These are phyloP conservation scores for Morpho deidamia DNA, from an alignment of 2,888 invertebrate species.

Conservation along the genomic window DNA sequence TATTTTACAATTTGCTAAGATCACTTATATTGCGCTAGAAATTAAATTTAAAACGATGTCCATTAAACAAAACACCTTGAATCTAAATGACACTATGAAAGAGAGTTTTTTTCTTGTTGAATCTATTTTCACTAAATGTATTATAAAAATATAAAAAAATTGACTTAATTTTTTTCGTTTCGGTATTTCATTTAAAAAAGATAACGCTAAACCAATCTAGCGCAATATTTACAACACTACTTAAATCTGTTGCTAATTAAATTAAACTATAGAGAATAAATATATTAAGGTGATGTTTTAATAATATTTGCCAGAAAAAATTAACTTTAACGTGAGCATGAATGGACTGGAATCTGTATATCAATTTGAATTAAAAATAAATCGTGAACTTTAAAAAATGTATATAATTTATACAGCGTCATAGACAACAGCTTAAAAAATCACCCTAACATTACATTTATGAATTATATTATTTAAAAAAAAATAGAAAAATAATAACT, in stretches of 20 bases:
- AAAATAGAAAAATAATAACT: constrained; percentile 11
- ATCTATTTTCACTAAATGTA: no score
- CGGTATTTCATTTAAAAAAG: no score
- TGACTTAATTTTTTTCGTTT: no score
- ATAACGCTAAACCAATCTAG: not conserved
- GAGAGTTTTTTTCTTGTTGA: not conserved
- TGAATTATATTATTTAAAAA: no score
- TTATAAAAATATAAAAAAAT: no score
- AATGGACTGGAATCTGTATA: no score
- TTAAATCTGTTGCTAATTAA: constrained; percentile 5
- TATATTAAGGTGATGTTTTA: constrained; percentile 25
- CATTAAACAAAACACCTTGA: no score
- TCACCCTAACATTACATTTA: constrained; percentile 30
- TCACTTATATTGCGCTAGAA: constrained; percentile 10
- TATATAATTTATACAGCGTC: no score
- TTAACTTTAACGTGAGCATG: no score
- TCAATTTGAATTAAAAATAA: no score
- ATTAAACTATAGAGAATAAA: constrained; percentile 16
- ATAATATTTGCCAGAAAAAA: not conserved
- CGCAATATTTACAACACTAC: constrained; percentile 10
- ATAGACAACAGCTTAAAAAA: not conserved
- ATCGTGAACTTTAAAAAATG: no score
- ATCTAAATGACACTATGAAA: not conserved
- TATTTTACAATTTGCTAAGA: constrained; percentile 13
- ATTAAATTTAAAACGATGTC: not conserved